Percentiles rank a stretch among this genome's conserved stretches.
Evolutionary conservation across 2,797 vertebrate genomes (phyloP).

Genomic region (Cyclopterus lumpus): DNA sequence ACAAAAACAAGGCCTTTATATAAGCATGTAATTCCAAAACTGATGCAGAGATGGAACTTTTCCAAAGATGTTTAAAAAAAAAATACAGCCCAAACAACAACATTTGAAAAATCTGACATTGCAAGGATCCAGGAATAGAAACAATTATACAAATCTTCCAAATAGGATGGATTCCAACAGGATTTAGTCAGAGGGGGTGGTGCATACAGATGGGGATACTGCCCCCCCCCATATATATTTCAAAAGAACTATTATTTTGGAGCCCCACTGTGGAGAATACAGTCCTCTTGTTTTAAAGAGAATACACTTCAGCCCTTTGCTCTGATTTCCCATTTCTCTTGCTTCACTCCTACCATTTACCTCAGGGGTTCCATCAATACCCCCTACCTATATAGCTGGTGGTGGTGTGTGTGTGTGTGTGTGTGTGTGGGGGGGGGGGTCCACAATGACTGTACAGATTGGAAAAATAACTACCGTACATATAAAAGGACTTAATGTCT

Average conservation of each 20-base stretch:
- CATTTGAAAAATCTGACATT: conserved; percentile 26
- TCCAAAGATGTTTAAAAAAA: conserved; percentile 33
- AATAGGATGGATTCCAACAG: conserved; percentile 63
- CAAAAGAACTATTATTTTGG: conserved; percentile 51
- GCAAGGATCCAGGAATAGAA: conserved; percentile 55
- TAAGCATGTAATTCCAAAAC: conserved; percentile 42
- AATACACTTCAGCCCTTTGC: conserved; percentile 50
- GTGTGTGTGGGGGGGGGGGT: no score
- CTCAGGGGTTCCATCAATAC: conserved; percentile 31
- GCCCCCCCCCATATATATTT: conserved; percentile 15
- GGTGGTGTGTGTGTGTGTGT: no score
- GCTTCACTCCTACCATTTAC: conserved; percentile 27
- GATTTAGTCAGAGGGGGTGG: conserved; percentile 50
- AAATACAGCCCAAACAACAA: conserved; percentile 29
- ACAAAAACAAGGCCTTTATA: conserved; percentile 43
- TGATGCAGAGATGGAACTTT: conserved; percentile 31
- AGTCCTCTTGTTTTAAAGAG: conserved; percentile 53
- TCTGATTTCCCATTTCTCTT: conserved; percentile 21
- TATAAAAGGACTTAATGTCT: conserved; percentile 16
- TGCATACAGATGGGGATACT: conserved; percentile 40
- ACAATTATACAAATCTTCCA: conserved; percentile 67
- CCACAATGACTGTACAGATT: conserved; percentile 6
- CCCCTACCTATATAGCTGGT: neutral
- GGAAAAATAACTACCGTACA: neutral
- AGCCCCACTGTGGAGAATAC: conserved; percentile 52